Percentiles rank a stretch among this genome's conserved stretches.
phyloP scores from a whole-genome alignment of 2,888 invertebrate genomes.

The Lycocerus yunnanus region DNA sequence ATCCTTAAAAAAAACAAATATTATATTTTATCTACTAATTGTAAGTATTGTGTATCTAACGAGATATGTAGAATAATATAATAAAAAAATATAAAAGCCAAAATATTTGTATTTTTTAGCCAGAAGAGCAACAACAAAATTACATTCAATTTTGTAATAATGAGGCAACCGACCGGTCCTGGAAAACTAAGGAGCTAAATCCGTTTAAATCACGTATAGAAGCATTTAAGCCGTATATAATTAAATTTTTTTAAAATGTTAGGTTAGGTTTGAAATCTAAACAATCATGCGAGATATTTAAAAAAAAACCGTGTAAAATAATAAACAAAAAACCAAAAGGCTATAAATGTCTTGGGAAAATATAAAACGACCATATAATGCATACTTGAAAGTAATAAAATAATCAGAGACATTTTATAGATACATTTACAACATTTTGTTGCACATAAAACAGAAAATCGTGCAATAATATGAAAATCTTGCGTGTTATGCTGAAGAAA shows the following conservation, averaged over 20 bases:
- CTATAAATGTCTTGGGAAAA: conserved; percentile 20
- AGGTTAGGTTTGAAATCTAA: not conserved
- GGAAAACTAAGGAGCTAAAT: too few species aligned
- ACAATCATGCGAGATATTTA: not conserved
- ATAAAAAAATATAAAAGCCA: too few species aligned
- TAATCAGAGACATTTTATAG: conserved; percentile 27
- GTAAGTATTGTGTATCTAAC: too few species aligned
- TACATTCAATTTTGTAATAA: too few species aligned
- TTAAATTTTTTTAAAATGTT: not conserved
- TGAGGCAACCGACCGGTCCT: too few species aligned
- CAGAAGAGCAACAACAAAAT: too few species aligned
- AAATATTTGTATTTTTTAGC: too few species aligned
- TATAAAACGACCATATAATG: conserved; percentile 22
- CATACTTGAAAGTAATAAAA: conserved; percentile 16
- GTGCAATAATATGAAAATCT: not conserved
- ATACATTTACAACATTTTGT: conserved; percentile 24
- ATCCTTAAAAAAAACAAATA: too few species aligned
- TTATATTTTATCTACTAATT: too few species aligned
- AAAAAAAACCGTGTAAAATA: not conserved
- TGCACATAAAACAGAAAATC: conserved; percentile 20
- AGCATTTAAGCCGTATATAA: too few species aligned
- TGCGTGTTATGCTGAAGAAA: not conserved
- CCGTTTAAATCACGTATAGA: too few species aligned
- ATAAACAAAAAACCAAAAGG: conserved; percentile 14
- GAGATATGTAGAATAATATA: too few species aligned